Evolutionary conservation across 1,140 invertebrate species (phyloP).

Genomic region (Cephus cinctus): DNA sequence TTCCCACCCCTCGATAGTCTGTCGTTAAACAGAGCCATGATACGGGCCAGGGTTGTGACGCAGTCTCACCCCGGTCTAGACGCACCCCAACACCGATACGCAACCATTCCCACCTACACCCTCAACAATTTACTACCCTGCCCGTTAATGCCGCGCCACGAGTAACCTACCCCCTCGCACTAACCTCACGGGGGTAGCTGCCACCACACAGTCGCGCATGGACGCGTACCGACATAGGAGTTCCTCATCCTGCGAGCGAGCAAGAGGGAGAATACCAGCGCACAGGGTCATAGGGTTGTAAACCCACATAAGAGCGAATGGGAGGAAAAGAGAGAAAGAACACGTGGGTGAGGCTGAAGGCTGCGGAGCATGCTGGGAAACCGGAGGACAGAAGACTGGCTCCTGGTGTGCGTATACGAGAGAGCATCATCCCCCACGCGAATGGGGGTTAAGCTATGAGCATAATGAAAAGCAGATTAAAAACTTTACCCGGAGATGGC

Average conservation of each 20-base stretch:
- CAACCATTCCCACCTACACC: conserved; percentile 43
- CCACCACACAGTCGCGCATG: conserved; percentile 16
- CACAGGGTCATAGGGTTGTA: background rate
- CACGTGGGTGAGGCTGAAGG: background rate
- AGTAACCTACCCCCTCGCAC: conserved; percentile 21
- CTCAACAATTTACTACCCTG: conserved; percentile 47
- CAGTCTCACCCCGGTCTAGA: conserved; percentile 55
- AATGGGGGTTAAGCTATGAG: conserved; percentile 25
- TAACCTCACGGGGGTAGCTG: conserved; percentile 2
- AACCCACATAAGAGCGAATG: background rate
- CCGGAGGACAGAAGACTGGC: too few relatives aligned
- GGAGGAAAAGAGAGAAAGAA: background rate
- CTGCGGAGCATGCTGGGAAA: background rate
- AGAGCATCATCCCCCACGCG: background rate
- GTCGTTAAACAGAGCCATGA: conserved; percentile 37
- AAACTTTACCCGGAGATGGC: conserved; percentile 28
- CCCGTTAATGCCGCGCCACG: conserved; percentile 46
- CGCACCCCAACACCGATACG: conserved; percentile 31
- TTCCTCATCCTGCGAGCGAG: background rate
- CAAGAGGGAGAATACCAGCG: background rate
- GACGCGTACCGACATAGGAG: conserved; percentile 1
- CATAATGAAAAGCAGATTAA: conserved; percentile 41
- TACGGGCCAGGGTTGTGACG: conserved; percentile 43
- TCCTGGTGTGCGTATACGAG: too few relatives aligned
- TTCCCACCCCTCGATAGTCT: conserved; percentile 38